A percentile compares a stretch with the other conserved stretches of the same genome.
Conservation (phyloP, 1,140 invertebrate genomes). For the Mesaphorura yosii region DNA sequence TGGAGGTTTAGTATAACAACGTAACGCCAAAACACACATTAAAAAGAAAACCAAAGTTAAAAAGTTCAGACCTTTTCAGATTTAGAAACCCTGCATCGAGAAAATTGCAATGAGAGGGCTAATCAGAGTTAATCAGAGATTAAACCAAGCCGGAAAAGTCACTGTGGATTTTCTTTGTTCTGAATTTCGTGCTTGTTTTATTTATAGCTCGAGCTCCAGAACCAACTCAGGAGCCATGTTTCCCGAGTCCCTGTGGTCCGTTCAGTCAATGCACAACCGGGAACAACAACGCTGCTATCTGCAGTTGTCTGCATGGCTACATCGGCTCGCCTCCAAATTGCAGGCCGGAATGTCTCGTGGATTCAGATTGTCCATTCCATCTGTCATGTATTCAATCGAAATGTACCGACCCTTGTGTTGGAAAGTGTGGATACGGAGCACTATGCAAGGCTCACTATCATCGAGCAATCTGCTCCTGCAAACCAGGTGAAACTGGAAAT, state of each 20-base stretch:
- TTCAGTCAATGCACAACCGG: conserved; percentile 48
- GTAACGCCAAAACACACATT: too few relatives aligned
- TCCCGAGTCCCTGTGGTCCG: conserved; percentile 35
- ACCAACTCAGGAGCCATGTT: conserved; percentile 44
- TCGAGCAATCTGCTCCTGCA: conserved; percentile 34
- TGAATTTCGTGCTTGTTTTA: too few relatives aligned
- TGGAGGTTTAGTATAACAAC: too few relatives aligned
- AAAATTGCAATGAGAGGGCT: too few relatives aligned
- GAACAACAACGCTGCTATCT: conserved; percentile 40
- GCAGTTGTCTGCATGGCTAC: conserved; percentile 50
- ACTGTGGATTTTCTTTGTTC: too few relatives aligned
- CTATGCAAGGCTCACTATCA: conserved; percentile 31
- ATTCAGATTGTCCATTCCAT: conserved; percentile 31
- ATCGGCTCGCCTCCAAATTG: conserved; percentile 53
- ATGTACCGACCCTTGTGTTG: conserved; percentile 32
- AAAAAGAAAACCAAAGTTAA: too few relatives aligned
- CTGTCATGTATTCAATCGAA: conserved; percentile 33
- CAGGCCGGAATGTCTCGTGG: conserved; percentile 31
- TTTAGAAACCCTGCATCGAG: too few relatives aligned
- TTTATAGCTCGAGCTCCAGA: conserved; percentile 47
- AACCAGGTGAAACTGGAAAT: conserved; percentile 41
- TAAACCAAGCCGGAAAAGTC: too few relatives aligned
- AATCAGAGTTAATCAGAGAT: too few relatives aligned
- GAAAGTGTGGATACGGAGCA: conserved; percentile 35
- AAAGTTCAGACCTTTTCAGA: too few relatives aligned